These are phyloP conservation scores for Gymnorhina tibicen DNA, from an alignment of 2,113 vertebrate species.

Conservation along the genomic window DNA sequence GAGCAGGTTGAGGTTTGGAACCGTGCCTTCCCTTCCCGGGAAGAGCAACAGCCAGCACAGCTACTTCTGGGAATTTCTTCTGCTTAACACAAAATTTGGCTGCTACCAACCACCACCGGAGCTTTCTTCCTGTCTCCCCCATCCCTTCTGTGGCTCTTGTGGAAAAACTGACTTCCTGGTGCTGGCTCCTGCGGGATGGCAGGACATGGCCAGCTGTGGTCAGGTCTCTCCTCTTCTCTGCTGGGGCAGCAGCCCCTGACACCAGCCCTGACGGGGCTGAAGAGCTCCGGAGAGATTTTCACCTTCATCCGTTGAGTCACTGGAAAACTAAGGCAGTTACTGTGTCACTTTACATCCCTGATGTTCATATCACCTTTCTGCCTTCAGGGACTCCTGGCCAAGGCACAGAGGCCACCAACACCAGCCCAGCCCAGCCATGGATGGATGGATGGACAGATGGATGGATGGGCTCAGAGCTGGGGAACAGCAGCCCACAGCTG, in stretches of 20 bases:
- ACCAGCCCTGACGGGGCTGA: accelerated
- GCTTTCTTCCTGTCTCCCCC: not conserved
- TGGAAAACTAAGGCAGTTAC: not conserved
- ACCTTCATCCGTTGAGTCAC: accelerated
- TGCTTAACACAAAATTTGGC: not conserved
- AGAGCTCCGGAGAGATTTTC: not conserved
- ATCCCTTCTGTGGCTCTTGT: not conserved
- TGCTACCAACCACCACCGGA: not conserved
- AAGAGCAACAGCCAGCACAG: not conserved
- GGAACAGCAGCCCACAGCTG: not conserved
- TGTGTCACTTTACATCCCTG: accelerated
- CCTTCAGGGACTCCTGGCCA: not conserved
- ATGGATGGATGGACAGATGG: not conserved
- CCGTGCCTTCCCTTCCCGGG: not conserved
- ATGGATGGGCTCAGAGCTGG: not conserved
- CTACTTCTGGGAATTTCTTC: not conserved
- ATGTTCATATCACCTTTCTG: accelerated
- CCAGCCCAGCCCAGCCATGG: not conserved
- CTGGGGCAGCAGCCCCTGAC: not conserved
- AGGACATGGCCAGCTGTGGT: not conserved
- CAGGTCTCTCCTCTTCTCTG: not conserved
- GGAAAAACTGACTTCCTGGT: not conserved
- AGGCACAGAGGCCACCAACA: not conserved
- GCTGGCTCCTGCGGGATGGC: not conserved
- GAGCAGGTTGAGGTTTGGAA: not conserved